Conservation (phyloP, 2,888 invertebrate genomes). For the Molanna angustata region DNA sequence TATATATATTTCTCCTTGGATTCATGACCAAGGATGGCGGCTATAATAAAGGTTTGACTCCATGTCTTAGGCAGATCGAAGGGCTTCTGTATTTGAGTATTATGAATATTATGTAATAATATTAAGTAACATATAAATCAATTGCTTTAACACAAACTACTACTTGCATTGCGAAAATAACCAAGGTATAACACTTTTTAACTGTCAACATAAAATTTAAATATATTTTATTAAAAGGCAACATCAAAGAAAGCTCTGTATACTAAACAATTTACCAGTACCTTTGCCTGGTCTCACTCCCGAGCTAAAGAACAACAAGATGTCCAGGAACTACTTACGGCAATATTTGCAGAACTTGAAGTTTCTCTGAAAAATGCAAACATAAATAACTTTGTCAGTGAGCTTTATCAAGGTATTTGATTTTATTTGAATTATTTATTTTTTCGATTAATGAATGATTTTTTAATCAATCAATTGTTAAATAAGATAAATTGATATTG, state of each 20-base stretch:
- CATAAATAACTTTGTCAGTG: constrained; percentile 77
- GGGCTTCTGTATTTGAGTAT: too few relatives aligned
- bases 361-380: constrained; percentile 79
- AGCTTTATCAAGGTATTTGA: constrained; percentile 63
- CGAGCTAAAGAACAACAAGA: constrained; percentile 93
- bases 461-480: background rate
- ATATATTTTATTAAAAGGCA: too few relatives aligned
- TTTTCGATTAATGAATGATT: background rate
- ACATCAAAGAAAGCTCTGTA: constrained; percentile 76
- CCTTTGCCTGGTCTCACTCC: constrained; percentile 88
- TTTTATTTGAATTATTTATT: background rate
- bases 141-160: too few relatives aligned
- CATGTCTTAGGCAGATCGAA: too few relatives aligned
- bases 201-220: constrained; percentile 56
- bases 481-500: background rate
- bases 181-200: too few relatives aligned
- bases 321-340: constrained; percentile 84
- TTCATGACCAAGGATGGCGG: too few relatives aligned
- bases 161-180: too few relatives aligned
- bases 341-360: constrained; percentile 89
- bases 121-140: too few relatives aligned
- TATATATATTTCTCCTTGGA: too few relatives aligned
- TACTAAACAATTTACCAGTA: constrained; percentile 81
- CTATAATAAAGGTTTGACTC: too few relatives aligned
- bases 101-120: too few relatives aligned